Conservation (phyloP, 2,888 invertebrate species). For the Acanthococcus lagerstroemiae region DNA sequence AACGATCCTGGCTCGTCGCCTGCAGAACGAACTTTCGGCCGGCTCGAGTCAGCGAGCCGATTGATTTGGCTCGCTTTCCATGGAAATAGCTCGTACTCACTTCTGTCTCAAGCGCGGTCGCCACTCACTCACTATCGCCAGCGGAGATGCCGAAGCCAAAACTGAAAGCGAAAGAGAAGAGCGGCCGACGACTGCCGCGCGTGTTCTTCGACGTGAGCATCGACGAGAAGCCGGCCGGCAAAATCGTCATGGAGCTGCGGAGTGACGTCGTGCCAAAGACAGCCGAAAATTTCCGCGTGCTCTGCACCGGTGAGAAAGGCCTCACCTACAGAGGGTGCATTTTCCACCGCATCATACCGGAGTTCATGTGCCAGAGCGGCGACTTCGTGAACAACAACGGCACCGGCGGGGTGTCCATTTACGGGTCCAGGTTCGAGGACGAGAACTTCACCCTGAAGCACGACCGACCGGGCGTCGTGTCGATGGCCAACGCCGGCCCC, state of each 20-base stretch:
- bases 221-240: background rate
- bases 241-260: slow-evolving; percentile 15
- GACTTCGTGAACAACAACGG: slow-evolving; percentile 20
- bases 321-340: slow-evolving; percentile 13
- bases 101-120: no score
- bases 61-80: no score
- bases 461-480: slow-evolving; percentile 11
- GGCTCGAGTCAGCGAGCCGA: no score
- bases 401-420: slow-evolving; percentile 17
- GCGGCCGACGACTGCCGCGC: slow-evolving; percentile 8
- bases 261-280: slow-evolving; percentile 16
- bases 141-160: no score
- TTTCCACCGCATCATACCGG: slow-evolving; percentile 16
- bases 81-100: no score
- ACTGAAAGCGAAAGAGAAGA: no score
- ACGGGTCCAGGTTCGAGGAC: slow-evolving; percentile 20
- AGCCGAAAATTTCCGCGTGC: slow-evolving; percentile 18
- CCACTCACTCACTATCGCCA: no score
- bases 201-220: slow-evolving; percentile 12
- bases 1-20: no score
- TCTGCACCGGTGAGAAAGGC: slow-evolving; percentile 13
- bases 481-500: slow-evolving; percentile 23
- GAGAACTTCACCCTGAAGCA: slow-evolving; percentile 20
- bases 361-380: slow-evolving; percentile 15
- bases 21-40: no score